Conservation (phyloP, 2,888 invertebrate genomes). For the Nephrocerus scutellatus region DNA sequence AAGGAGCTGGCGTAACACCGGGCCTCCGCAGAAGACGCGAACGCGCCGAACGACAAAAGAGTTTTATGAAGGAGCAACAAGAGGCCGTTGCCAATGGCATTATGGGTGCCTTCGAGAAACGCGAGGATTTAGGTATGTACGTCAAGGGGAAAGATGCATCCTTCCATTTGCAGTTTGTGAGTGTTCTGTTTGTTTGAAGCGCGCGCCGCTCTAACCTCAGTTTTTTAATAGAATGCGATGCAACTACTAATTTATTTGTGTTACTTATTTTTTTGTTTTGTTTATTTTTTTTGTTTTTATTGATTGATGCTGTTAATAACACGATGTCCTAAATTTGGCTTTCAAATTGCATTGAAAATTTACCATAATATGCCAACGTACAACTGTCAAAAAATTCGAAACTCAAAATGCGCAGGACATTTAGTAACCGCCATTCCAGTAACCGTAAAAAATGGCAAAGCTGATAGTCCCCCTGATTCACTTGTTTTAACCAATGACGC, state of each 20-base stretch:
- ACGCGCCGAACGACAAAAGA: constrained; percentile 75
- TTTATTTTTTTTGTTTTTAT: too few species aligned
- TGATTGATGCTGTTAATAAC: too few species aligned
- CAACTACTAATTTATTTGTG: too few species aligned
- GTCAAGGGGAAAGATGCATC: too few species aligned
- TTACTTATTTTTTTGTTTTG: too few species aligned
- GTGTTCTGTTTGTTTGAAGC: neutral
- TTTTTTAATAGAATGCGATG: too few species aligned
- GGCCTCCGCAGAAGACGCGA: constrained; percentile 73
- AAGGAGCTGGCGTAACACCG: constrained; percentile 70
- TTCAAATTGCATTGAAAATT: too few species aligned
- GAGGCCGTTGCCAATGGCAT: constrained; percentile 51
- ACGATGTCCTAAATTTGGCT: too few species aligned
- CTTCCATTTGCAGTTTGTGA: constrained; percentile 16
- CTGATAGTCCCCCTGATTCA: constrained; percentile 42
- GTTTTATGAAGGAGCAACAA: constrained; percentile 77
- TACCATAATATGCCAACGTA: too few species aligned
- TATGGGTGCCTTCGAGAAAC: constrained; percentile 35
- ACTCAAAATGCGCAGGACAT: constrained; percentile 38
- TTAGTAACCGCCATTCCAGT: constrained; percentile 47
- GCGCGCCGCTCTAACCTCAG: neutral
- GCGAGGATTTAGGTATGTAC: constrained; percentile 39
- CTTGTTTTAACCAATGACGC: constrained; percentile 31
- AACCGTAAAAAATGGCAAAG: constrained; percentile 41
- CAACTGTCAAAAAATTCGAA: too few species aligned